Percentiles rank a stretch among this genome's conserved stretches.
Conservation (phyloP, 1,140 invertebrate species). For the Eumeta japonica region DNA sequence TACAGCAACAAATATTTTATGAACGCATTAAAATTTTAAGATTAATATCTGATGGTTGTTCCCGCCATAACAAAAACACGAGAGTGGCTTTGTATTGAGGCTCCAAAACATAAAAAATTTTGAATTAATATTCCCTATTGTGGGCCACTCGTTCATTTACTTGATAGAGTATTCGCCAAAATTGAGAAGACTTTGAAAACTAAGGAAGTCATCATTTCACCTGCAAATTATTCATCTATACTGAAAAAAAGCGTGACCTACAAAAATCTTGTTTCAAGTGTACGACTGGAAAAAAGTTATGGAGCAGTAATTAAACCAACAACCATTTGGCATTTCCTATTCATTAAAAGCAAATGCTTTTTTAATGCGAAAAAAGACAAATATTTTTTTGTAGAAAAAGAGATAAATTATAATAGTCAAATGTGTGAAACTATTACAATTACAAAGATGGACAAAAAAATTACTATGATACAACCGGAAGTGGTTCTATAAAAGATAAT, state of each 20-base stretch:
- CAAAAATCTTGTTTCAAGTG: slow-evolving; percentile 7
- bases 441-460: slow-evolving; percentile 10
- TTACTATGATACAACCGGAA: background rate
- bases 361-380: slow-evolving; percentile 4
- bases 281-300: slow-evolving; percentile 10
- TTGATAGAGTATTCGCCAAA: slow-evolving; percentile 24
- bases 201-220: slow-evolving; percentile 14
- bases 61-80: slow-evolving; percentile 11
- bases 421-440: background rate
- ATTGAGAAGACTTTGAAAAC: slow-evolving; percentile 22
- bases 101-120: slow-evolving; percentile 15
- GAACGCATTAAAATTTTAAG: slow-evolving; percentile 5
- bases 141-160: slow-evolving; percentile 24
- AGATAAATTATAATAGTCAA: slow-evolving; percentile 5
- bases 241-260: slow-evolving; percentile 6
- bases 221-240: slow-evolving; percentile 6
- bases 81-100: slow-evolving; percentile 17
- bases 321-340: slow-evolving; percentile 7
- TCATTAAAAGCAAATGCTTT: slow-evolving; percentile 7
- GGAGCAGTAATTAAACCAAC: slow-evolving; percentile 8
- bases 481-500: background rate
- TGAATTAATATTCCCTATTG: slow-evolving; percentile 23
- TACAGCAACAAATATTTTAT: slow-evolving; percentile 18
- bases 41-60: slow-evolving; percentile 10
- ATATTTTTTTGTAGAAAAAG: slow-evolving; percentile 7